Conservation (phyloP, 2,888 invertebrate genomes). For the Phorcus lineatus region DNA sequence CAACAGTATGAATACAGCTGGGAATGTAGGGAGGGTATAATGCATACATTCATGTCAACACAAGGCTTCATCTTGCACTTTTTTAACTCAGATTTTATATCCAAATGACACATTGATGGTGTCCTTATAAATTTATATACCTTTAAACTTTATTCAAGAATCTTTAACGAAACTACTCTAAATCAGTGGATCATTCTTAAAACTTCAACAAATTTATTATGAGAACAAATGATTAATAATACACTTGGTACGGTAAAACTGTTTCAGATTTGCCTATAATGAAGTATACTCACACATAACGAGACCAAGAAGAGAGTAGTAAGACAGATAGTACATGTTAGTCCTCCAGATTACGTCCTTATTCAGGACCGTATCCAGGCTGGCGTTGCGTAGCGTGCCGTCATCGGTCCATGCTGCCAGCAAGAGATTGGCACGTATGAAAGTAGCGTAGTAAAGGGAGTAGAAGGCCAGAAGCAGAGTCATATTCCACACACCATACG, state of each 20-base stretch:
- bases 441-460: not conserved
- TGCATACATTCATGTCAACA: too few species aligned
- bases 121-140: too few species aligned
- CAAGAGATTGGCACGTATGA: not conserved
- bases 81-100: too few species aligned
- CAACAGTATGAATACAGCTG: not conserved
- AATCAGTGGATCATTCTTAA: too few species aligned
- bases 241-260: too few species aligned
- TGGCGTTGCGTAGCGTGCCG: not conserved
- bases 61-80: too few species aligned
- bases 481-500: not conserved
- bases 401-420: conserved; percentile 3
- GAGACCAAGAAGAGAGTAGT: not conserved
- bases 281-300: not conserved
- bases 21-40: not conserved
- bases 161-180: too few species aligned
- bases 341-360: not conserved
- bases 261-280: too few species aligned
- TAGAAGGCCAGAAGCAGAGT: not conserved
- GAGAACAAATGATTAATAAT: too few species aligned
- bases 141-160: too few species aligned
- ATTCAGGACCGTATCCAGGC: not conserved
- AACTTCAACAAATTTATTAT: too few species aligned
- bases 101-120: too few species aligned
- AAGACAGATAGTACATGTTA: not conserved